Evolutionary conservation across 2,888 invertebrate species (phyloP).

Genomic region (Crepidodera aurea): DNA sequence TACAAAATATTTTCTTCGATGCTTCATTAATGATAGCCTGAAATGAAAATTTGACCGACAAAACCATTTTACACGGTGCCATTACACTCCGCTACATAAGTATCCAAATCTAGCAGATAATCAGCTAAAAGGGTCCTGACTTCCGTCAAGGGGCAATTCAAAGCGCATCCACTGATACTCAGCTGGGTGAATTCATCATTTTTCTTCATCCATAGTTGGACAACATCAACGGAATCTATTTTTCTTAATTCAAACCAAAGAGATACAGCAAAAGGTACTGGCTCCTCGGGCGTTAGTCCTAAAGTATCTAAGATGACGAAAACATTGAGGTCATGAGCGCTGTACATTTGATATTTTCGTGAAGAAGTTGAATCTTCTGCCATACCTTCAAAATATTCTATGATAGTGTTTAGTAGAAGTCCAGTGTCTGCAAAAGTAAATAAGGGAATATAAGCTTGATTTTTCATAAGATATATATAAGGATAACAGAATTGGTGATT

Average conservation of each 20-base stretch:
- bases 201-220: neutral
- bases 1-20: too few species aligned
- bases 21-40: too few species aligned
- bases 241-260: neutral
- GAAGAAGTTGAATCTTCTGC: constrained; percentile 2
- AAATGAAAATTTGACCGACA: too few species aligned
- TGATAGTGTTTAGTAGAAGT: constrained; percentile 17
- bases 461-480: too few species aligned
- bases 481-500: too few species aligned
- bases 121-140: neutral
- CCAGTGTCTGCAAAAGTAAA: constrained; percentile 25
- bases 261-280: constrained; percentile 8
- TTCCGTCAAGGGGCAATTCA: constrained; percentile 3
- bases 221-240: neutral
- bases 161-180: neutral
- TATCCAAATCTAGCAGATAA: neutral
- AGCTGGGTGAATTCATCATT: neutral
- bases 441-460: too few species aligned
- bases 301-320: constrained; percentile 24
- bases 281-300: constrained; percentile 6
- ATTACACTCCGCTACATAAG: too few species aligned
- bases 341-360: constrained; percentile 28
- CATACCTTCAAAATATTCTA: constrained; percentile 26
- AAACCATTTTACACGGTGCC: too few species aligned
- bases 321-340: constrained; percentile 34